A percentile compares a stretch with the other conserved stretches of the same genome.
Conservation (phyloP, 2,113 vertebrate genomes). For the Muntiacus reevesi region DNA sequence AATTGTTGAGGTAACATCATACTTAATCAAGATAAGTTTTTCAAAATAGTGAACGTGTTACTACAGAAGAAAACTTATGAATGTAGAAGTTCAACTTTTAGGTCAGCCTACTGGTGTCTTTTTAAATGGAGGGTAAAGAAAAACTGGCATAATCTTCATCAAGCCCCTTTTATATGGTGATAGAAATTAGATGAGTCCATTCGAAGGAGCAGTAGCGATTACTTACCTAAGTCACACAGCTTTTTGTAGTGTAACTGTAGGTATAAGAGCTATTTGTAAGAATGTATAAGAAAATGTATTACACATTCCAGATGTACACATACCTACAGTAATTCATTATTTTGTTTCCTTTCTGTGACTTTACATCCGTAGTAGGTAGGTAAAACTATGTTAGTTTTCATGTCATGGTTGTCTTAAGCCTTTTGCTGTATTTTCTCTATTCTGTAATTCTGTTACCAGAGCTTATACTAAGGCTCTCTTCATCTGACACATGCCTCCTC, state of each 20-base stretch:
- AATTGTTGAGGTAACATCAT: not conserved
- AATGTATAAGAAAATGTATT: not conserved
- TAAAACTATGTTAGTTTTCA: not conserved
- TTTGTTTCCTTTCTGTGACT: conserved; percentile 16
- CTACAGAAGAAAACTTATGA: not conserved
- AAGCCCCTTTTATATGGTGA: not conserved
- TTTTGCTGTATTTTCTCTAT: conserved; percentile 11
- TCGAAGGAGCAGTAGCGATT: not conserved
- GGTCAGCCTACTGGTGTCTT: not conserved
- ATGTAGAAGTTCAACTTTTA: conserved; percentile 17
- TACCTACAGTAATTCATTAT: not conserved
- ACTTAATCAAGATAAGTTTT: not conserved
- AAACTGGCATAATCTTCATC: not conserved
- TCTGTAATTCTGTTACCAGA: conserved; percentile 33
- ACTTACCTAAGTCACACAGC: not conserved
- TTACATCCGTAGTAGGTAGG: not conserved
- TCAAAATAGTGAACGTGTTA: not conserved
- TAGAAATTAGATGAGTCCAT: not conserved
- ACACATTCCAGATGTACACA: not conserved
- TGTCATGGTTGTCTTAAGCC: not conserved
- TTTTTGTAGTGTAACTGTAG: not conserved
- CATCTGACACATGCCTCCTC: not conserved
- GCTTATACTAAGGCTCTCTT: not conserved
- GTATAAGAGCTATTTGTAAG: not conserved
- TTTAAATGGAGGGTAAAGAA: not conserved